A percentile compares a stretch with the other conserved stretches of the same genome.
Conservation (phyloP, 2,797 vertebrate genomes). For the Mustela erminea region DNA sequence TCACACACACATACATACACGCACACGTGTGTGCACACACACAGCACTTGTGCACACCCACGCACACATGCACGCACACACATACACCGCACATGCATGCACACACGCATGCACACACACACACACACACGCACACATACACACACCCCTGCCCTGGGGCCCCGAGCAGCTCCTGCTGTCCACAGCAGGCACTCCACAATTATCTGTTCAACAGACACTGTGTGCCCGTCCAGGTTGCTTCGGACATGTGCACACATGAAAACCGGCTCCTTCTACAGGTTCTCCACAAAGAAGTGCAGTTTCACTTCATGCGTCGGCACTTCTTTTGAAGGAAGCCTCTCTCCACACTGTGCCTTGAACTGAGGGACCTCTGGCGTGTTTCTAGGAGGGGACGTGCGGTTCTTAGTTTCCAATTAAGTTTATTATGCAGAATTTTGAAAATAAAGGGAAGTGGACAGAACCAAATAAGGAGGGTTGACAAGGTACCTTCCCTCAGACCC, state of each 20-base stretch:
- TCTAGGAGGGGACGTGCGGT: fast-evolving
- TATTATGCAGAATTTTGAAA: not conserved
- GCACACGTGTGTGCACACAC: too few species aligned
- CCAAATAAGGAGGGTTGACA: not conserved
- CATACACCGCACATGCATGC: too few species aligned
- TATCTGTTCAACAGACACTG: fast-evolving
- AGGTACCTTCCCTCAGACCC: not conserved
- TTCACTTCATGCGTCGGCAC: not conserved
- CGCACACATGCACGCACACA: too few species aligned
- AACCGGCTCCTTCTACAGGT: not conserved
- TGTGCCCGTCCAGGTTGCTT: not conserved
- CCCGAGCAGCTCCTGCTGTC: not conserved
- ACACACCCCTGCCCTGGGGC: too few species aligned
- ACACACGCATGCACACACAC: not conserved
- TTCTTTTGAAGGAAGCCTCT: not conserved
- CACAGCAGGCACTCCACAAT: fast-evolving
- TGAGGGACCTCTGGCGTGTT: not conserved
- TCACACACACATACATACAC: too few species aligned
- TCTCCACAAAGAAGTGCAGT: not conserved
- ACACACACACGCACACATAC: too few species aligned
- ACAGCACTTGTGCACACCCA: too few species aligned
- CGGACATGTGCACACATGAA: fast-evolving
- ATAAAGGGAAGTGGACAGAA: not conserved
- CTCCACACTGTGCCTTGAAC: not conserved
- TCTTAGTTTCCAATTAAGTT: not conserved